Conservation (phyloP, 2,113 vertebrate species). For the Lamprotornis superbus region DNA sequence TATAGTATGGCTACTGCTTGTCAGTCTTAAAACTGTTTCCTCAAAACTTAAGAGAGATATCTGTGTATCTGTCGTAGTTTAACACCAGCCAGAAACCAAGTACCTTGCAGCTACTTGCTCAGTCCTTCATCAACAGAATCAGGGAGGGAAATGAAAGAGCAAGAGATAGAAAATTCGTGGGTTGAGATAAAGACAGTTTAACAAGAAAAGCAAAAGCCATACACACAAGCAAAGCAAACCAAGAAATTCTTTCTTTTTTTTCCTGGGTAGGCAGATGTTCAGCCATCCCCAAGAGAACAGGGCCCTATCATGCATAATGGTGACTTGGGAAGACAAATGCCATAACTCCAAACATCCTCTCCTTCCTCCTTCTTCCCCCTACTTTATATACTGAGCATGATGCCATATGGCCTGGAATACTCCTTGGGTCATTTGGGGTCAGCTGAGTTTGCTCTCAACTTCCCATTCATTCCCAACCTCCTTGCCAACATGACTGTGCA, state of each 20-base stretch:
- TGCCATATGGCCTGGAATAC: not conserved
- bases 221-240: not conserved
- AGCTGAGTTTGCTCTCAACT: not conserved
- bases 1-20: not conserved
- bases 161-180: not conserved
- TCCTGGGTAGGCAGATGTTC: not conserved
- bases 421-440: not conserved
- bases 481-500: accelerated
- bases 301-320: no score
- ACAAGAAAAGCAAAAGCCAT: not conserved
- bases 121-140: not conserved
- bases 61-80: not conserved
- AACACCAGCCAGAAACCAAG: not conserved
- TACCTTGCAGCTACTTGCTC: not conserved
- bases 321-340: not conserved
- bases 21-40: not conserved
- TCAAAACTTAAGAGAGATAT: not conserved
- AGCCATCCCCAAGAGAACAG: not conserved
- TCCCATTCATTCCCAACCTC: not conserved
- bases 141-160: not conserved
- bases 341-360: not conserved
- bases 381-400: not conserved
- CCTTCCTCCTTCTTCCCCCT: not conserved
- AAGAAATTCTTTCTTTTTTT: not conserved
- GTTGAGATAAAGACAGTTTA: not conserved